Conservation (phyloP, 2,888 invertebrate species). For the Nebria brevicollis region DNA sequence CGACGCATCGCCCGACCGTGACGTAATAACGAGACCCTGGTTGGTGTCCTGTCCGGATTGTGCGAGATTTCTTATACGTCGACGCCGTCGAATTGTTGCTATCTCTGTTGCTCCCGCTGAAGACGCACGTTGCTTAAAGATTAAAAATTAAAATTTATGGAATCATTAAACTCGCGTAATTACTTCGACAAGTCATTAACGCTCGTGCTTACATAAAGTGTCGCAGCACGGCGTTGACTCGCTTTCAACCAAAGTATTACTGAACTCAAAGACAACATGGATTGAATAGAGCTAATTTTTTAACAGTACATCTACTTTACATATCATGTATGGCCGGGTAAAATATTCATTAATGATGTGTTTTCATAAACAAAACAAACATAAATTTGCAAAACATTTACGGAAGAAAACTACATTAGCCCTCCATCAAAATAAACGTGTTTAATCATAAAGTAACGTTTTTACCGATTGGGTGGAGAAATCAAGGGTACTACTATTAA, state of each 20-base stretch:
- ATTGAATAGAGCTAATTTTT: background rate
- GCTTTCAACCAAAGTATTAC: background rate
- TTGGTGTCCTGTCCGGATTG: constrained; percentile 27
- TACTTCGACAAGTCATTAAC: constrained; percentile 48
- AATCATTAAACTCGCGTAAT: constrained; percentile 48
- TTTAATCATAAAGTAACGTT: too few relatives aligned
- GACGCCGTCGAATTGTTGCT: background rate
- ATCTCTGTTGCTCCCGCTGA: constrained; percentile 6
- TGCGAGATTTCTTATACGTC: constrained; percentile 42
- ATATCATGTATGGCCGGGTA: too few relatives aligned
- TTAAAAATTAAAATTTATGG: constrained; percentile 48
- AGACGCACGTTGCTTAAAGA: constrained; percentile 44
- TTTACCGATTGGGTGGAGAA: too few relatives aligned
- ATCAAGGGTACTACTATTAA: too few relatives aligned
- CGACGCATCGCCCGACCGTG: constrained; percentile 30
- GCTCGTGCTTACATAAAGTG: constrained; percentile 45
- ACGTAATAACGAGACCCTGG: constrained; percentile 39
- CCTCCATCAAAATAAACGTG: too few relatives aligned
- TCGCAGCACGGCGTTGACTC: constrained; percentile 26
- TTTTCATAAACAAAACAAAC: too few relatives aligned
- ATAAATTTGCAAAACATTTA: too few relatives aligned
- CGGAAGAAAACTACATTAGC: too few relatives aligned
- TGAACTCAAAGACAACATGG: background rate
- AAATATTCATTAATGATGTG: too few relatives aligned
- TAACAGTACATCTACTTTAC: background rate